Conservation (phyloP, 1,140 invertebrate genomes). For the Ips nitidus region DNA sequence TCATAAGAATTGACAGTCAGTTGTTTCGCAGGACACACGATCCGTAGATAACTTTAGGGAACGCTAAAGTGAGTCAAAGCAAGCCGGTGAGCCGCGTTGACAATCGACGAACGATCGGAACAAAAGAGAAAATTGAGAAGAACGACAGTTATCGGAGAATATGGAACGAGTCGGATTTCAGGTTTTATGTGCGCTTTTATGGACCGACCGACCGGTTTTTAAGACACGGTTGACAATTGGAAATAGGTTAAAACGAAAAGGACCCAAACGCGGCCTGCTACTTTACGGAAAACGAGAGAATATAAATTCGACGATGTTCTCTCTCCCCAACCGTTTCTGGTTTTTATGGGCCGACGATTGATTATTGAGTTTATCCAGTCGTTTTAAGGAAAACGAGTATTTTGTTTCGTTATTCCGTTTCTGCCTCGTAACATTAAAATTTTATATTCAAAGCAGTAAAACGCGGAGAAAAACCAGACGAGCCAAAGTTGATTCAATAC, state of each 20-base stretch:
- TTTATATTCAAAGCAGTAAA: too few relatives aligned
- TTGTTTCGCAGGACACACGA: too few relatives aligned
- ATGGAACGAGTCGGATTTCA: constrained; percentile 21
- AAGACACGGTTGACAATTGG: constrained; percentile 12
- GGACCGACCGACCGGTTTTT: constrained; percentile 5
- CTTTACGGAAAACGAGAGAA: background rate
- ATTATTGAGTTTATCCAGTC: too few relatives aligned
- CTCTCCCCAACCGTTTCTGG: background rate
- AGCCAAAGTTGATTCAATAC: too few relatives aligned
- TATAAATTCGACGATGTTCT: background rate
- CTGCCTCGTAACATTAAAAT: too few relatives aligned
- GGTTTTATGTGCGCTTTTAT: constrained; percentile 19
- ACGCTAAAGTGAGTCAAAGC: background rate
- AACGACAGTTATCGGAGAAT: constrained; percentile 24
- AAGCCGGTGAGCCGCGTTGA: background rate
- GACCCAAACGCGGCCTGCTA: background rate
- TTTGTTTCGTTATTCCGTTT: too few relatives aligned
- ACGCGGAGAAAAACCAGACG: too few relatives aligned
- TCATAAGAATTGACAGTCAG: too few relatives aligned
- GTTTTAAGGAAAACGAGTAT: too few relatives aligned
- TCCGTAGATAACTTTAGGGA: too few relatives aligned
- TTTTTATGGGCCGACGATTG: too few relatives aligned
- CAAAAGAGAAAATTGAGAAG: constrained; percentile 24
- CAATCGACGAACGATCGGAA: constrained; percentile 3
- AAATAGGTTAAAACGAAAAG: constrained; percentile 19